Conservation (phyloP, 2,113 vertebrate genomes). For the Eolophus roseicapilla region DNA sequence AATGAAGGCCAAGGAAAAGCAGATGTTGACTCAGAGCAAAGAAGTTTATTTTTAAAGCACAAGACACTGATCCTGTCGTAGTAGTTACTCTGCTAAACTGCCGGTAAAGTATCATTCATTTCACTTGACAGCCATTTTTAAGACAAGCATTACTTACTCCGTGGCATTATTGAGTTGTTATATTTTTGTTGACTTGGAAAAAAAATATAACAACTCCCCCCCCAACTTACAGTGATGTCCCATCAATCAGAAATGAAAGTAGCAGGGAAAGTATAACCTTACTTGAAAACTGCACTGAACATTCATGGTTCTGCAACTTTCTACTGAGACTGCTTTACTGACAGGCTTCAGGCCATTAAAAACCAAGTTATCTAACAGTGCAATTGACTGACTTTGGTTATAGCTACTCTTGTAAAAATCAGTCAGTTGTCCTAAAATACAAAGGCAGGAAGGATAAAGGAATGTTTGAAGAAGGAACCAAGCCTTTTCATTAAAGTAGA, state of each 20-base stretch:
- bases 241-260: neutral
- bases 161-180: neutral
- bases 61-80: constrained; percentile 54
- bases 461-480: neutral
- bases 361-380: neutral
- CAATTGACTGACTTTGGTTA: neutral
- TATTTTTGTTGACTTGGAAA: neutral
- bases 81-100: constrained; percentile 41
- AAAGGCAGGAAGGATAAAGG: neutral
- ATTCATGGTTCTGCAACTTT: neutral
- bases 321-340: neutral
- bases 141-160: neutral
- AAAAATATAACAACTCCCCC: accelerated
- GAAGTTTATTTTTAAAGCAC: constrained; percentile 68
- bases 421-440: neutral
- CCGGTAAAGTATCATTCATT: neutral
- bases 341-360: neutral
- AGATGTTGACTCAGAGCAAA: constrained; percentile 69
- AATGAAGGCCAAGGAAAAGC: constrained; percentile 70
- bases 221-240: neutral
- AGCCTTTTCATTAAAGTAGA: neutral
- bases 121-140: constrained; percentile 14
- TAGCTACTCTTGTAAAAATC: neutral
- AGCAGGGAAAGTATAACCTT: neutral
- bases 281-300: neutral